Conservation (phyloP, 2,888 invertebrate genomes). For the Drosophila dives region DNA sequence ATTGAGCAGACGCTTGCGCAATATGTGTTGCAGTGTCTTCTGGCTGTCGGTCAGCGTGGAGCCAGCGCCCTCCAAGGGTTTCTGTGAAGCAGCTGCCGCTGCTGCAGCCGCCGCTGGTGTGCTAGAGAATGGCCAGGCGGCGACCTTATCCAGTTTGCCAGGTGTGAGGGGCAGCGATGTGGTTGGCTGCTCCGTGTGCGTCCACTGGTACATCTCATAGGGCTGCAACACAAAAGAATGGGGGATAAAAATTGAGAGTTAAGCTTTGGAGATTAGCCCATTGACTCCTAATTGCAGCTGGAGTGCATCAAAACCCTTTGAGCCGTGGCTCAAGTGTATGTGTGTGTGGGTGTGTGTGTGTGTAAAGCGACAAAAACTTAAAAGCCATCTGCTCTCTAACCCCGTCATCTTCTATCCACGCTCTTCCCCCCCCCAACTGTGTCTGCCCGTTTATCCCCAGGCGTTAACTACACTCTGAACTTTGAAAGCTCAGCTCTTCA, state of each 20-base stretch:
- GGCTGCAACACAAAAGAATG: slow-evolving; percentile 86
- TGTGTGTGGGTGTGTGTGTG: background rate
- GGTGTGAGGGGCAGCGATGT: slow-evolving; percentile 90
- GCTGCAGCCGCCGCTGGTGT: slow-evolving; percentile 43
- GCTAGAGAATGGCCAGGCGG: slow-evolving; percentile 89
- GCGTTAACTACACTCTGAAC: slow-evolving; percentile 2
- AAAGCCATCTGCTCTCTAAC: slow-evolving; percentile 43
- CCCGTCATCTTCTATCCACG: background rate
- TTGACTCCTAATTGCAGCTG: slow-evolving; percentile 70
- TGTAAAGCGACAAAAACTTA: slow-evolving; percentile 44
- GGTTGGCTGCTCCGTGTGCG: slow-evolving; percentile 90
- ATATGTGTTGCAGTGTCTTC: slow-evolving; percentile 63
- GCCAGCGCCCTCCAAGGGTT: slow-evolving; percentile 9
- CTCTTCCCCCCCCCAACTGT: too few relatives aligned
- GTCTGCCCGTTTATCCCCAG: background rate
- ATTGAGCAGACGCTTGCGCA: slow-evolving; percentile 79
- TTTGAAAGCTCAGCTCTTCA: slow-evolving; percentile 28
- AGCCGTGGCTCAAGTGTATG: slow-evolving; percentile 45
- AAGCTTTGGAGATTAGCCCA: slow-evolving; percentile 49
- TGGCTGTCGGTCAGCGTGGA: slow-evolving; percentile 48
- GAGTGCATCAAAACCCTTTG: slow-evolving; percentile 50
- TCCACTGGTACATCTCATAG: slow-evolving; percentile 96
- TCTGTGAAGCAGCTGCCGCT: slow-evolving; percentile 8
- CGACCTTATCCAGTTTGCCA: slow-evolving; percentile 88
- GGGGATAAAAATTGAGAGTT: slow-evolving; percentile 10